Percentiles rank a stretch among this genome's conserved stretches.
Evolutionary conservation across 2,888 invertebrate genomes (phyloP).

Genomic region (Hetaerina titia): DNA sequence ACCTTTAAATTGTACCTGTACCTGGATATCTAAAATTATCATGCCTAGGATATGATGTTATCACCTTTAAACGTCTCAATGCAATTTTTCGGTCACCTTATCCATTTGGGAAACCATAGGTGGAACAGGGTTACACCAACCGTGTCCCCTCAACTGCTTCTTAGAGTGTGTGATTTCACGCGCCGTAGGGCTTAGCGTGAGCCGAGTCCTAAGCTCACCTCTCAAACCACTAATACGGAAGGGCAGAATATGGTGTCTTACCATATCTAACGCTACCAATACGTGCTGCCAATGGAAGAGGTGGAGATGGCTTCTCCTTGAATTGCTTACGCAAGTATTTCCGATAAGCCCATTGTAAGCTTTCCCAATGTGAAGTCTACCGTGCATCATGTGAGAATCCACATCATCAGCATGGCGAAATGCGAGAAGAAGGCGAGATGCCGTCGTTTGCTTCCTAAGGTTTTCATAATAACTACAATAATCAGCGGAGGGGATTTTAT

Average conservation of each 20-base stretch:
- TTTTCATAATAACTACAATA: too few relatives aligned
- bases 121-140: background rate
- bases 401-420: too few relatives aligned
- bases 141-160: background rate
- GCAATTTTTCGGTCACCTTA: background rate
- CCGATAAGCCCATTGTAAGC: background rate
- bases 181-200: background rate
- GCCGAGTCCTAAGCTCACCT: background rate
- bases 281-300: background rate
- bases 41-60: too few relatives aligned
- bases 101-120: background rate
- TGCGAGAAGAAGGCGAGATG: too few relatives aligned
- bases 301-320: background rate
- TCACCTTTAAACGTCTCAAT: background rate
- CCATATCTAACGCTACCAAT: background rate
- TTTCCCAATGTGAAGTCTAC: background rate
- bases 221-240: background rate
- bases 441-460: too few relatives aligned
- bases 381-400: too few relatives aligned
- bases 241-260: background rate
- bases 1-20: too few relatives aligned
- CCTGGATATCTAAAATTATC: too few relatives aligned
- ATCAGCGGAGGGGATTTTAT: too few relatives aligned
- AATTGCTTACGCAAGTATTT: constrained; percentile 1
- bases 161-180: background rate